Evolutionary conservation across 1,140 invertebrate species (phyloP).

Genomic region (Acromyrmex charruanus): DNA sequence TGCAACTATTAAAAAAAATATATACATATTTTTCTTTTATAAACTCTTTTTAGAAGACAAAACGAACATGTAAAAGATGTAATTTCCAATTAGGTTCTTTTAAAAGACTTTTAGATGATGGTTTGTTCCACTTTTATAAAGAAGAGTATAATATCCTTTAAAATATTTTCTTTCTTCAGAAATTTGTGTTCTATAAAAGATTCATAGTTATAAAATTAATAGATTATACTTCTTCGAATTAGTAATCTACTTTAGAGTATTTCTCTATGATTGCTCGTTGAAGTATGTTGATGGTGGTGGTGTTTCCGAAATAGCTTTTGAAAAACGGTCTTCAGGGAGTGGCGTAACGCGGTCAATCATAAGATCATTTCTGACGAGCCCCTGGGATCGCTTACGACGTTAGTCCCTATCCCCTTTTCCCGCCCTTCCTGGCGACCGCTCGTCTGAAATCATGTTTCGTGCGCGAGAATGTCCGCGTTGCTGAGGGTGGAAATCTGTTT

Average conservation of each 20-base stretch:
- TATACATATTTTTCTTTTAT: neutral
- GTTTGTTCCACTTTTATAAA: neutral
- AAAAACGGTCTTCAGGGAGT: conserved; percentile 84
- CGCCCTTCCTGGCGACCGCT: conserved; percentile 75
- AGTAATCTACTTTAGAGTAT: conserved; percentile 1
- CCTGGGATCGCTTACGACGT: conserved; percentile 83
- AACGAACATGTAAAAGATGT: neutral
- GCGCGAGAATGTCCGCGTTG: conserved; percentile 64
- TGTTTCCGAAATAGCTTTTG: conserved; percentile 56
- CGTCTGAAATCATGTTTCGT: conserved; percentile 79
- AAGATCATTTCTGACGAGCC: conserved; percentile 84
- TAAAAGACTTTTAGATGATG: neutral
- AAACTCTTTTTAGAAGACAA: neutral
- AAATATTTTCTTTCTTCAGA: neutral
- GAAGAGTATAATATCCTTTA: neutral
- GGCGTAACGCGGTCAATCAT: conserved; percentile 86
- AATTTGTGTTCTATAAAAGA: neutral
- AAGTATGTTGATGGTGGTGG: conserved; percentile 19
- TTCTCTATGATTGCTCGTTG: neutral
- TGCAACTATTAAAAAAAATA: neutral
- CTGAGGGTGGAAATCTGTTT: conserved; percentile 84
- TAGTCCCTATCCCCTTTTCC: conserved; percentile 72
- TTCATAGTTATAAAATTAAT: neutral
- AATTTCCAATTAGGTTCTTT: neutral
- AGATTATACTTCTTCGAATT: neutral